Evolutionary conservation across 2,113 vertebrate genomes (phyloP).

Genomic region (Potamarius usumacintae): DNA sequence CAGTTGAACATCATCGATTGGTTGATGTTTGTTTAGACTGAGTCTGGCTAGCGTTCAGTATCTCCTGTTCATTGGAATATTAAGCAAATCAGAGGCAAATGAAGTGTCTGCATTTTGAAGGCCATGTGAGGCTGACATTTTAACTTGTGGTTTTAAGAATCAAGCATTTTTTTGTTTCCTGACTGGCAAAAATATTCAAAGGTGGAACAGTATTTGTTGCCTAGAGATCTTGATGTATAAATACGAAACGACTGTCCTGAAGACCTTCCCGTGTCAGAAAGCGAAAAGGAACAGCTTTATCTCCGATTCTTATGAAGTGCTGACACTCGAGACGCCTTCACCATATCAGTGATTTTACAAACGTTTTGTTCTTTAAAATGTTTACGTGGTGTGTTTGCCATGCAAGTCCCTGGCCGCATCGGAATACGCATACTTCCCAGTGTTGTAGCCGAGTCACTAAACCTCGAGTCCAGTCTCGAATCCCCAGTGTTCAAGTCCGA

Average conservation of each 20-base stretch:
- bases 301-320: too few relatives aligned
- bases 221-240: neutral
- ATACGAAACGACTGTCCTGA: neutral
- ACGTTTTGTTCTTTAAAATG: neutral
- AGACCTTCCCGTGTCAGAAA: neutral
- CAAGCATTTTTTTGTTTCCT: constrained; percentile 48
- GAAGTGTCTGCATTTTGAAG: constrained; percentile 50
- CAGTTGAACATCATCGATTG: constrained; percentile 56
- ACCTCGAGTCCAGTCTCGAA: too few relatives aligned
- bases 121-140: constrained; percentile 56
- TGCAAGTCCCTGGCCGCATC: neutral
- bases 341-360: neutral
- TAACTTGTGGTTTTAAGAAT: constrained; percentile 56
- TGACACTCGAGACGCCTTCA: neutral
- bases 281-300: neutral
- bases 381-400: neutral
- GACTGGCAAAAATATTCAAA: constrained; percentile 47
- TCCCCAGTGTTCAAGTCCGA: too few relatives aligned
- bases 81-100: constrained; percentile 69
- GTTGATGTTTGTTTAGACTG: constrained; percentile 24
- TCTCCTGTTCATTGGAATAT: constrained; percentile 54
- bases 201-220: neutral
- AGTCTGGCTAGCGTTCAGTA: constrained; percentile 43
- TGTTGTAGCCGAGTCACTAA: too few relatives aligned
- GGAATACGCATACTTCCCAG: too few relatives aligned